Percentiles rank a stretch among this genome's conserved stretches.
These are phyloP conservation scores for Neodiprion pinetum DNA, from an alignment of 1,140 invertebrate genomes.

Conservation along the genomic window DNA sequence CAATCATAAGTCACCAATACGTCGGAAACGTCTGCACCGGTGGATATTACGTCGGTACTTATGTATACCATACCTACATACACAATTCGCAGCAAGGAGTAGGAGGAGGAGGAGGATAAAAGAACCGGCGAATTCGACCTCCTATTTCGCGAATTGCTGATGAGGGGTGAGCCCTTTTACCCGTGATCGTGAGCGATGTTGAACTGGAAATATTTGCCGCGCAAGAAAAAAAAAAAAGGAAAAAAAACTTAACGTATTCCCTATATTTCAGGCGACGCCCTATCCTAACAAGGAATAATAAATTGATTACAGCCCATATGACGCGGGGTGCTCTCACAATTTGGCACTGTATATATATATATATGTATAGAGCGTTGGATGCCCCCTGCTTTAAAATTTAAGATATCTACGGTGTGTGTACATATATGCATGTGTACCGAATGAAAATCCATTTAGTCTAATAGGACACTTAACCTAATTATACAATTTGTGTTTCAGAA, in stretches of 20 bases:
- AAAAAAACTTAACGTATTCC: no score
- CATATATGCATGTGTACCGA: background rate
- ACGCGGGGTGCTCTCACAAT: background rate
- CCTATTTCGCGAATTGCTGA: slow-evolving; percentile 4
- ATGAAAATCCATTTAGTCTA: background rate
- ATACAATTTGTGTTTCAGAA: slow-evolving; percentile 3
- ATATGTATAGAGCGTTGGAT: background rate
- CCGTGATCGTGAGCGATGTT: no score
- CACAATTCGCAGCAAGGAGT: background rate
- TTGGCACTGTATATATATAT: background rate
- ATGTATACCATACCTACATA: background rate
- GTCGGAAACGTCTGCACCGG: slow-evolving; percentile 3
- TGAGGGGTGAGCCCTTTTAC: background rate
- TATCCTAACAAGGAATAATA: background rate
- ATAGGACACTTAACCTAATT: background rate
- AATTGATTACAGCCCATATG: background rate
- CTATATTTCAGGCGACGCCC: background rate
- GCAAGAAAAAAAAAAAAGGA: no score
- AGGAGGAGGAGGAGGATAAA: no score
- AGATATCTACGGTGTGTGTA: background rate
- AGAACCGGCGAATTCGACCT: background rate
- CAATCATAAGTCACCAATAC: slow-evolving; percentile 17
- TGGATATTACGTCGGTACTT: no score
- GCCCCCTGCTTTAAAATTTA: background rate
- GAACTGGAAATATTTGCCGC: no score